Conservation (phyloP, 2,888 invertebrate species). For the Poecilus cupreus region DNA sequence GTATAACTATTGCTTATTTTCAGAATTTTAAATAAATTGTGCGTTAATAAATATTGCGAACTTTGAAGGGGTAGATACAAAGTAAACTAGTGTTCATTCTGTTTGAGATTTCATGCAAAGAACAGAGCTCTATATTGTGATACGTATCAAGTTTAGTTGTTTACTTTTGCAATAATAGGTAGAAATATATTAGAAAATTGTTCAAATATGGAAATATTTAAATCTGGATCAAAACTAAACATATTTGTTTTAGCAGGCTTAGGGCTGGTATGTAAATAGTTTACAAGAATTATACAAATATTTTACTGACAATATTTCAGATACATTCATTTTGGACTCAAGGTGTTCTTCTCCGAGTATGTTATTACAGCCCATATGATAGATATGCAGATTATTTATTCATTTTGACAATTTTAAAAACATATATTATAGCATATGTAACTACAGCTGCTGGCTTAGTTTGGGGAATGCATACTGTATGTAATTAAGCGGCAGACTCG, state of each 20-base stretch:
- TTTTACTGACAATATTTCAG: background rate
- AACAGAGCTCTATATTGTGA: too few species aligned
- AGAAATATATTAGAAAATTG: background rate
- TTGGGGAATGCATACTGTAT: background rate
- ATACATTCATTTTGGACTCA: background rate
- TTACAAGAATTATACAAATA: background rate
- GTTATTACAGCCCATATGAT: too few species aligned
- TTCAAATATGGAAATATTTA: background rate
- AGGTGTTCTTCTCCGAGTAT: background rate
- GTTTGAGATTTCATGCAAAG: too few species aligned
- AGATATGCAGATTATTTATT: background rate
- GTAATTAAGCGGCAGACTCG: too few species aligned
- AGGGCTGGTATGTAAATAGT: background rate
- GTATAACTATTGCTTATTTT: too few species aligned
- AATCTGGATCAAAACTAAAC: background rate
- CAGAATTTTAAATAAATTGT: too few species aligned
- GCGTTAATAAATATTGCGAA: too few species aligned
- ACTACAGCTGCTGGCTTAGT: constrained; percentile 2
- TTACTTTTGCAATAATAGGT: background rate
- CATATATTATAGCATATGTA: background rate
- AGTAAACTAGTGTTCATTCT: too few species aligned
- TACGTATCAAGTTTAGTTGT: too few species aligned
- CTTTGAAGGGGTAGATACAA: too few species aligned
- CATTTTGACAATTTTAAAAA: background rate
- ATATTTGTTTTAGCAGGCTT: background rate